Evolutionary conservation across 1,140 invertebrate species (phyloP), one percentile per base, ranked within the genome.

Genomic region (Macrobrachium nipponense): DNA sequence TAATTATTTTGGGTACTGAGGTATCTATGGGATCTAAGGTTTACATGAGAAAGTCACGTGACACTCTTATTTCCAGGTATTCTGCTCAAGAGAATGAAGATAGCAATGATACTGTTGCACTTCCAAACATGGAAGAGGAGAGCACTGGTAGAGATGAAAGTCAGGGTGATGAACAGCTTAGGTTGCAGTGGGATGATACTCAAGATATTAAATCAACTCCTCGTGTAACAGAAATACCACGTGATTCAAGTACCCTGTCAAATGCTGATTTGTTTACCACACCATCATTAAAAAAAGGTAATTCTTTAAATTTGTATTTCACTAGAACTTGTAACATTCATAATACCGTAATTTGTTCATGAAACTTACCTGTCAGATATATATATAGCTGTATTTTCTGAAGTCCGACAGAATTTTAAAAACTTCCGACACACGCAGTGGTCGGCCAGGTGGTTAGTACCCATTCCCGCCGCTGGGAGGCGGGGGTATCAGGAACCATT

Each of bases 71-170:
- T 27, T n/a, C 14, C 36, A 59, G n/a, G 27, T 73, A 70, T 17
- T 58, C 66, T 36, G 80, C 60, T 27, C 66, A n/a, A 43, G 58
- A 73, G n/a, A 58, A 73, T 18, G 68, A 18, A 15, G 80, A 68
- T 27, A 82, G 80, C n/a, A 82, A 82, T 80, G 83, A 86, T 44
- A 80, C 83, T 10, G 23, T 73, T 17, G 83, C 79, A n/a, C 17
- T 79, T 27, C 77, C 77, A 6, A 60, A 17, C 44, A 43, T 59
- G 43, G n/a, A 59, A 60, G 72, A 59, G 61, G 68, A 43, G 27
- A 78, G 68, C 18, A 70, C 68, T 20, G 75, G 79, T 20, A 76
- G 70, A 0, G 60, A 36, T 70, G 82, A 85, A 17, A 62, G 77
- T 7, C 72, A 77, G 8, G 61, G 78, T 4, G 18, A 17, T 18